A percentile compares a stretch with the other conserved stretches of the same genome.
phyloP scores from a whole-genome alignment of 2,888 invertebrate species.

The Dorcus parallelipipedus region DNA sequence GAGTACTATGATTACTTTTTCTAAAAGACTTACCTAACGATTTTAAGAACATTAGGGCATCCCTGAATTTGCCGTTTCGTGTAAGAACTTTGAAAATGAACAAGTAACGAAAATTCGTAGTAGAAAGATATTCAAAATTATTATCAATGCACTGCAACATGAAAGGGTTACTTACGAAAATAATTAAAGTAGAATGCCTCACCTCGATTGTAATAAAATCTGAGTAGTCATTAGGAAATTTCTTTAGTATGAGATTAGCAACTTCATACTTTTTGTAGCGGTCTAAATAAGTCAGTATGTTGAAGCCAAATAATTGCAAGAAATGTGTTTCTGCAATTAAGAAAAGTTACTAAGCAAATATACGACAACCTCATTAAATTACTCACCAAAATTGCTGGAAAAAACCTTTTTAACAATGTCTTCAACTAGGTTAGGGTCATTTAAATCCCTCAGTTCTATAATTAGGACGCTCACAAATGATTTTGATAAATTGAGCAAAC shows the following conservation, averaged over 20 bases:
- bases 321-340: background rate
- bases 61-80: slow-evolving; percentile 7
- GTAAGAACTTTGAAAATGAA: slow-evolving; percentile 14
- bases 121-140: background rate
- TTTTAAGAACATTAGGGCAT: slow-evolving; percentile 10
- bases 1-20: background rate
- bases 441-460: background rate
- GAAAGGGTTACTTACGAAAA: background rate
- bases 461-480: background rate
- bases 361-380: no score
- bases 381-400: background rate
- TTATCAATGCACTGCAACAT: background rate
- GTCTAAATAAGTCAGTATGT: slow-evolving; percentile 11
- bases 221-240: slow-evolving; percentile 10
- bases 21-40: slow-evolving; percentile 3
- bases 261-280: slow-evolving; percentile 2
- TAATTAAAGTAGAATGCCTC: background rate
- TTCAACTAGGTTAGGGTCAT: background rate
- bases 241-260: slow-evolving; percentile 1
- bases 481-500: background rate
- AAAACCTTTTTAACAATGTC: background rate
- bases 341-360: no score
- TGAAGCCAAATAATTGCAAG: slow-evolving; percentile 10
- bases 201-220: slow-evolving; percentile 10
- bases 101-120: slow-evolving; percentile 8